These are phyloP conservation scores for Hylaeus anthracinus DNA, from an alignment of 1,140 invertebrate genomes.

Conservation along the genomic window DNA sequence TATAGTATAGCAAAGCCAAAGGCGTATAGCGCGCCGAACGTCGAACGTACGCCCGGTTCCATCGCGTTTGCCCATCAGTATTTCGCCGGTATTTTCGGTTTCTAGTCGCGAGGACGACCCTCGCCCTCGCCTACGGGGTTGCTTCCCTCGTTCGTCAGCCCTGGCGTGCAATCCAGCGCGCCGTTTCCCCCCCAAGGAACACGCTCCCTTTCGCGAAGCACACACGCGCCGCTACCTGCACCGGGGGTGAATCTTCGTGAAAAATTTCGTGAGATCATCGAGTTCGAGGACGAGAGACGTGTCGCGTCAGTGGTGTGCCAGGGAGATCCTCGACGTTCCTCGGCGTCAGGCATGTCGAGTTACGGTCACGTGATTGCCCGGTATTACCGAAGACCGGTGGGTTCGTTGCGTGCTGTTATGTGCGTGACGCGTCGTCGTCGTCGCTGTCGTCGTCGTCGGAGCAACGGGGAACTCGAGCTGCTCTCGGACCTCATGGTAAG, in stretches of 20 bases:
- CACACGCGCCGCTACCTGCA: background rate
- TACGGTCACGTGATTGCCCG: constrained; percentile 44
- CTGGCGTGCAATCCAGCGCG: too few species aligned
- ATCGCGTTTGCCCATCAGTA: constrained; percentile 66
- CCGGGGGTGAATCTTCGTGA: background rate
- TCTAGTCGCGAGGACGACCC: constrained; percentile 23
- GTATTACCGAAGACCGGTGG: background rate
- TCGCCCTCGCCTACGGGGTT: background rate
- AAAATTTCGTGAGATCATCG: too few species aligned
- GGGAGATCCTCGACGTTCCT: background rate
- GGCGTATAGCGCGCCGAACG: constrained; percentile 77
- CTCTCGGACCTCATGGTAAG: constrained; percentile 62
- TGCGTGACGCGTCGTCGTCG: constrained; percentile 52
- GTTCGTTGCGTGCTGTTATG: constrained; percentile 43
- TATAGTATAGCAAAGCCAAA: constrained; percentile 79
- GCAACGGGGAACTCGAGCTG: constrained; percentile 37
- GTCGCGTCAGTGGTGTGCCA: constrained; percentile 53
- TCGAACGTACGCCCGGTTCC: constrained; percentile 65
- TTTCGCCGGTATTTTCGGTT: constrained; percentile 58
- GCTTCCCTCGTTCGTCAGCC: too few species aligned
- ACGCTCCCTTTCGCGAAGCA: background rate
- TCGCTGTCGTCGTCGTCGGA: constrained; percentile 44
- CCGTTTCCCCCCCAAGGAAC: background rate
- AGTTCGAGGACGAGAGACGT: background rate
- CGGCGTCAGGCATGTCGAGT: too few species aligned